Percentiles rank a stretch among this genome's conserved stretches.
Evolutionary conservation across 2,797 vertebrate species (phyloP).

Genomic region (Numenius phaeopus): DNA sequence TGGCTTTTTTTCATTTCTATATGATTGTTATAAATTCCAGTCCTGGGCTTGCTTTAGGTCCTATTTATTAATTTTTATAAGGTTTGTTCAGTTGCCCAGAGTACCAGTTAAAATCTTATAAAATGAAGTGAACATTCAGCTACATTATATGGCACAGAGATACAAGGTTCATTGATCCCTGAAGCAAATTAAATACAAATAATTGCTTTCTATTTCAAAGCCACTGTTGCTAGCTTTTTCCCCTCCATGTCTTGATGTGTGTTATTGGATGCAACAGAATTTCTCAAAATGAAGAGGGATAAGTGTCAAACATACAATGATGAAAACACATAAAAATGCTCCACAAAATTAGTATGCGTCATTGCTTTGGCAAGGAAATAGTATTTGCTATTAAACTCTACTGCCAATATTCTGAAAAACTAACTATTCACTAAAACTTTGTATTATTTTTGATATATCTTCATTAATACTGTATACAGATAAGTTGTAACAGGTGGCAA

Average conservation of each 20-base stretch:
- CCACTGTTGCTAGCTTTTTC: background rate
- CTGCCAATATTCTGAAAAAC: background rate
- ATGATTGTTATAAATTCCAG: background rate
- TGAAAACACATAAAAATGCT: background rate
- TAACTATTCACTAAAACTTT: background rate
- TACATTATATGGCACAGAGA: background rate
- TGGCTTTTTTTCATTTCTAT: background rate
- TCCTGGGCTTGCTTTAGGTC: background rate
- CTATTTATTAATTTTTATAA: background rate
- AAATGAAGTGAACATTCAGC: background rate
- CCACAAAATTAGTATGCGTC: background rate
- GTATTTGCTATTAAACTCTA: background rate
- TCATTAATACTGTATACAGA: background rate
- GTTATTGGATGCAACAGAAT: background rate
- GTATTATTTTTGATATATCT: background rate
- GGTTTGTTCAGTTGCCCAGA: background rate
- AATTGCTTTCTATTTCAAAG: background rate
- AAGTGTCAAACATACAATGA: background rate
- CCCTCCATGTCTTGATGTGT: background rate
- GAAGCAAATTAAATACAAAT: conserved; percentile 3
- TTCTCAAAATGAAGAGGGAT: background rate
- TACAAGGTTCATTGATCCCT: background rate
- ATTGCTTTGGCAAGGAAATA: background rate
- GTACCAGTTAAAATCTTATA: background rate
- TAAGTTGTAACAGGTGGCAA: background rate